A percentile compares a stretch with the other conserved stretches of the same genome.
These are phyloP conservation scores for Rhizoglyphus robini DNA, from an alignment of 1,140 invertebrate species.

Conservation along the genomic window DNA sequence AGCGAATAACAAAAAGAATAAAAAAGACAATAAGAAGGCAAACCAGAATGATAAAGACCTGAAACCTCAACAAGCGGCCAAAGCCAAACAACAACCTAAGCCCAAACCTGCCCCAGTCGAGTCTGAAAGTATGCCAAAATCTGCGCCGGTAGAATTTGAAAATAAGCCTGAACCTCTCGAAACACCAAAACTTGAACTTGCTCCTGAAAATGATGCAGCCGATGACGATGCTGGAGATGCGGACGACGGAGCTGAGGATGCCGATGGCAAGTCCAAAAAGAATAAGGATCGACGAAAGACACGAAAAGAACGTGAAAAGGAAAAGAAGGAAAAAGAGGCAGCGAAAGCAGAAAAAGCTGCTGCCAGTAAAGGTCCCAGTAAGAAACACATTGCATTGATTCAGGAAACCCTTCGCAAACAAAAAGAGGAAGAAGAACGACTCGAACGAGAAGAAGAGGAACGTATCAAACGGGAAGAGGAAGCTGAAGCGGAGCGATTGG, in stretches of 20 bases:
- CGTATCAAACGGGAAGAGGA: conserved; percentile 55
- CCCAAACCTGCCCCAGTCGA: background rate
- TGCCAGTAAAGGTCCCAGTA: conserved; percentile 22
- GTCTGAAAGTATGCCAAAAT: background rate
- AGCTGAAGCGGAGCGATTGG: conserved; percentile 29
- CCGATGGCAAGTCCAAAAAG: conserved; percentile 26
- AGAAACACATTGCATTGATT: conserved; percentile 70
- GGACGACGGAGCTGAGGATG: background rate
- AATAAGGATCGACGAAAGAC: conserved; percentile 12
- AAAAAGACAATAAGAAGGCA: conserved; percentile 27
- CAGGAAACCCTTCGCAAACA: conserved; percentile 34
- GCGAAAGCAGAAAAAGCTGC: conserved; percentile 19
- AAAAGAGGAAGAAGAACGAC: conserved; percentile 63
- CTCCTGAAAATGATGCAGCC: background rate
- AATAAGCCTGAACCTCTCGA: background rate
- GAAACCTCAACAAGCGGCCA: background rate
- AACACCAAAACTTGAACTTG: background rate
- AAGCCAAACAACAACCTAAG: background rate
- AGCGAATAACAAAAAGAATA: conserved; percentile 27
- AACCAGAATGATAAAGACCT: background rate
- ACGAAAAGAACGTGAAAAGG: conserved; percentile 23
- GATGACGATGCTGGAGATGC: conserved; percentile 15
- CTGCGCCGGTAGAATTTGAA: background rate
- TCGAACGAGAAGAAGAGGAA: conserved; percentile 54
- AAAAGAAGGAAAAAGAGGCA: conserved; percentile 22